Evolutionary conservation across 2,888 invertebrate species (phyloP).

Genomic region (Galeopsomyia nigrocyanea): DNA sequence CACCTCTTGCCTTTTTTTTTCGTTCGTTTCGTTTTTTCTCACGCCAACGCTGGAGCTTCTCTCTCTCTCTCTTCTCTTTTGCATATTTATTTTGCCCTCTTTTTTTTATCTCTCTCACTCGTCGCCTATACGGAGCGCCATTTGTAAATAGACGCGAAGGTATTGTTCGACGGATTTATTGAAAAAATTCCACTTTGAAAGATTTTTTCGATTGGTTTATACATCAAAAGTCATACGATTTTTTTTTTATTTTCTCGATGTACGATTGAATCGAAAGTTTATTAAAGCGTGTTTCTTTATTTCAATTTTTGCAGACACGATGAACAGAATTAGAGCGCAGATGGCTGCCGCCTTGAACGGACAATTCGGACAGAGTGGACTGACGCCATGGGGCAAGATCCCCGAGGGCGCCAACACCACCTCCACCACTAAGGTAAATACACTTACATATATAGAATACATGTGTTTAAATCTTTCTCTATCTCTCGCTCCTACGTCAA

Average conservation of each 20-base stretch:
- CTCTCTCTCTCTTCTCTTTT: no score
- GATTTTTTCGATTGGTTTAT: no score
- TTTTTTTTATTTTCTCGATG: no score
- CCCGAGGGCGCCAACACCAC: conserved; percentile 64
- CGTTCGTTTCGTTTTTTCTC: conserved; percentile 27
- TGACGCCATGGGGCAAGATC: conserved; percentile 53
- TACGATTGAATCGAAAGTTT: no score
- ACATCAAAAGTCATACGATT: no score
- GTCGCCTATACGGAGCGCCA: not conserved
- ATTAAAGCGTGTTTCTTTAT: no score
- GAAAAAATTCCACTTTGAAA: no score
- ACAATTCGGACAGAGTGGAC: conserved; percentile 28
- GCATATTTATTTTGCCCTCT: not conserved
- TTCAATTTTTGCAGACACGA: conserved; percentile 55
- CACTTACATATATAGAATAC: no score
- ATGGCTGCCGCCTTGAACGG: conserved; percentile 53
- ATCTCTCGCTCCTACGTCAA: no score
- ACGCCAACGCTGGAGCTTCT: not conserved
- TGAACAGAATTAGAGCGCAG: conserved; percentile 55
- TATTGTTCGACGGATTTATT: no score
- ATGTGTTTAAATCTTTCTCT: no score
- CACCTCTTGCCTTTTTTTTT: conserved; percentile 1
- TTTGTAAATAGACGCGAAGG: no score
- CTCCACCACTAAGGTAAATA: conserved; percentile 63
- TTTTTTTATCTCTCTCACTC: not conserved